Evolutionary conservation across 2,888 invertebrate genomes (phyloP).

Genomic region (Stictocephala bisonia): DNA sequence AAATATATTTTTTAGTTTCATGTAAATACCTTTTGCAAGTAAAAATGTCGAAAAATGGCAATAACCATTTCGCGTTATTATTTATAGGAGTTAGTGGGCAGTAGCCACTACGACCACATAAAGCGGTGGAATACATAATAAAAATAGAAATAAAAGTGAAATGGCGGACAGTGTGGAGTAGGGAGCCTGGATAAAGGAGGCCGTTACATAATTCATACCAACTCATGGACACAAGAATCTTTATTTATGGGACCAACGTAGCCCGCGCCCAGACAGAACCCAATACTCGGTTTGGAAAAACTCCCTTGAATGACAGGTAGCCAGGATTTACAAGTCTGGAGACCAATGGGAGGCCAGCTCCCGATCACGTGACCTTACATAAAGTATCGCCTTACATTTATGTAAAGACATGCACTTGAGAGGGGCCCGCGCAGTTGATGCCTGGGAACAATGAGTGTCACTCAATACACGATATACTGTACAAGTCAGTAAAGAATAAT

Average conservation of each 20-base stretch:
- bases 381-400: conserved; percentile 32
- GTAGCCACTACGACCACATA: not conserved
- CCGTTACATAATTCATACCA: conserved; percentile 38
- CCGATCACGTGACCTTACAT: conserved; percentile 11
- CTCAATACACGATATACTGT: no score
- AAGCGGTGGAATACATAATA: conserved; percentile 1
- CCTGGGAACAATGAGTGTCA: no score
- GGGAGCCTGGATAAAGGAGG: conserved; percentile 26
- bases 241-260: conserved; percentile 37
- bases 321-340: conserved; percentile 13
- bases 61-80: no score
- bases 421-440: no score
- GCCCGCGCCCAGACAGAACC: conserved; percentile 18
- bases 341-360: conserved; percentile 24
- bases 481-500: no score
- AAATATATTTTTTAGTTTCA: no score
- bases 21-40: no score
- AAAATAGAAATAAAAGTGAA: conserved; percentile 38
- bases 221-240: conserved; percentile 38
- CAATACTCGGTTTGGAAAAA: conserved; percentile 1
- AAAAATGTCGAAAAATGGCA: no score
- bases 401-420: conserved; percentile 39
- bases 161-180: conserved; percentile 23
- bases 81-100: no score
- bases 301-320: conserved; percentile 34